Evolutionary conservation across 35 echinoderm and acorn worm species (phyloP), one percentile per base, ranked within the genome.

Genomic region (Hemicentrotus pulcherrimus): DNA sequence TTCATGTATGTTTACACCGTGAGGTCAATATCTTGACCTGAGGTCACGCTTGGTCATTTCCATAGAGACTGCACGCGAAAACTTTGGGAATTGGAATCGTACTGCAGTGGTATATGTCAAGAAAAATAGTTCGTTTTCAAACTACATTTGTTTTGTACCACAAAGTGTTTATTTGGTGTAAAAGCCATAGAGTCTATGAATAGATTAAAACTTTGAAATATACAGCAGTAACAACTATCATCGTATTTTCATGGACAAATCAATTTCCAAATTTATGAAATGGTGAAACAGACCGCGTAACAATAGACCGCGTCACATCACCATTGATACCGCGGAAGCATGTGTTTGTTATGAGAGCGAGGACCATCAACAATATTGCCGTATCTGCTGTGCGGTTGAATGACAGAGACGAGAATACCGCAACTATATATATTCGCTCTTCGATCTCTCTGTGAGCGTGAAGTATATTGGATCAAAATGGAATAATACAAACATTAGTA

Each of bases 261-360:
- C n/a, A 8, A 28, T 28, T 78, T 78, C 3, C 28, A 28, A 78
- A 15, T 78, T 78, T 28, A 28, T 18, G 65, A 78, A 78, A 78
- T 78, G 6, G 65, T 78, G 65, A 58, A 93, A 28, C 45, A 48
- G 11, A 58, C 46, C 16, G 91, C 91, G 91, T 31, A 93, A 50
- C 48, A 93, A 93, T 93, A 93, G 48, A 31, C 46, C 47, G 48
- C 10, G 30, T 93, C 48, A 58, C 91, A 58, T 48, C 91, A 24
- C 46, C 91, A 58, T 93, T 58, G 91, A 47, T 93, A 93, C 65
- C 91, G 46, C 91, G 91, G 91, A 93, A 93, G 91, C 91, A 93
- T 93, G 91, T 93, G 91, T 93, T 47, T 93, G 91, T 93, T 47
- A 18, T 93, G 46, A 48, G 45, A 58, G 13, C 45, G 2, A 55